Evolutionary conservation across 2,797 vertebrate genomes (phyloP).

Genomic region (Tapera naevia): DNA sequence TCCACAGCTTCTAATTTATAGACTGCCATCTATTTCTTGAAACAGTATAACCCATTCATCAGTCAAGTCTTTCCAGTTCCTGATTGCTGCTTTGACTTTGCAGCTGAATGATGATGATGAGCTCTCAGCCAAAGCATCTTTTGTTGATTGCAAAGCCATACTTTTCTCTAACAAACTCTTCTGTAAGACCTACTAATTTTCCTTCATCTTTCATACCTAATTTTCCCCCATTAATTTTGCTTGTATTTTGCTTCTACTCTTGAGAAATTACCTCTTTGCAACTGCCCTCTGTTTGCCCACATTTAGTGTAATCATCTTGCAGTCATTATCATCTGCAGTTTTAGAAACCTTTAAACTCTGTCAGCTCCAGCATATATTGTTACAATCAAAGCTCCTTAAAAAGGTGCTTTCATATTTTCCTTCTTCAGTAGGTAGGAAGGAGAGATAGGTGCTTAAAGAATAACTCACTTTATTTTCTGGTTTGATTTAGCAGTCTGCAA

Average conservation of each 20-base stretch:
- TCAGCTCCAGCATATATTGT: not conserved
- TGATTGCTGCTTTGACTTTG: constrained; percentile 58
- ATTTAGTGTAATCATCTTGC: constrained; percentile 28
- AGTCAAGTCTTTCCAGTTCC: not conserved
- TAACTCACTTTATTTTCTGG: not conserved
- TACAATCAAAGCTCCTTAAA: constrained; percentile 27
- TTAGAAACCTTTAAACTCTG: constrained; percentile 45
- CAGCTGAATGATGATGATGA: constrained; percentile 46
- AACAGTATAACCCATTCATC: not conserved
- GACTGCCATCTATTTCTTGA: not conserved
- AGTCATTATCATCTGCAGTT: constrained; percentile 24
- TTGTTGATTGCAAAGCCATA: constrained; percentile 30
- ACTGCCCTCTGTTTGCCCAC: constrained; percentile 61
- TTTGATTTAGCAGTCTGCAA: constrained; percentile 28
- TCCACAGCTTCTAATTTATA: constrained; percentile 9
- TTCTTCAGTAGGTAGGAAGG: not conserved
- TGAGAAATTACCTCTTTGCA: constrained; percentile 49
- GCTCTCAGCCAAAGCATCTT: constrained; percentile 30
- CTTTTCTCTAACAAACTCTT: not conserved
- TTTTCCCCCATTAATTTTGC: not conserved
- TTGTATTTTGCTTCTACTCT: constrained; percentile 32
- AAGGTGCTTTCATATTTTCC: not conserved
- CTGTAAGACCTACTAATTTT: constrained; percentile 32
- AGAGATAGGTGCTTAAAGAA: constrained; percentile 3
- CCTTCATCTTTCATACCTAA: constrained; percentile 28